Evolutionary conservation across 2,113 vertebrate species (phyloP), one percentile per base, ranked within the genome.

Genomic region (Hippocampus mohnikei): DNA sequence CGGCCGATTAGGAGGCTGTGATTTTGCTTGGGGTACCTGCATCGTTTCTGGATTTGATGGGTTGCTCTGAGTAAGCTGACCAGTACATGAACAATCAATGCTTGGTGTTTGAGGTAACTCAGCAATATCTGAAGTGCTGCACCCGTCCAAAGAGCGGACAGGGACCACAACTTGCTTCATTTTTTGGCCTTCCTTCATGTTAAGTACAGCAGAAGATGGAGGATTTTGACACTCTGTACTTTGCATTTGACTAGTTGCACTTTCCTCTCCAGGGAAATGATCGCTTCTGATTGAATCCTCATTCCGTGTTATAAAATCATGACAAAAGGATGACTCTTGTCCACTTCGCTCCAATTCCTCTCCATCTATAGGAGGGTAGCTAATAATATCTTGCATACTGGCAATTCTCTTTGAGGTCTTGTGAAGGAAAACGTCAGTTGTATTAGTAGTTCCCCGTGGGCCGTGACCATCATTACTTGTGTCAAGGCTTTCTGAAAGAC

Each of bases 311-410:
- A 58, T 58, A 59, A 74, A 48, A 64, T 83, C 23, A 44, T 33
- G n/a, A 65, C 63, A 59, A 18, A 81, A 41, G 0, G 67, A 59
- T 0, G 64, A 75, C 20, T 82, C 77, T n/a, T 68, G 44, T 25
- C 75, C 74, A 77, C 66, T 81, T 25, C 66, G 83, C 53, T 91
- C 90, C 13, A 90, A 48, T 29, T 88, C 78, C 15, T 89, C 86
- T 60, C 85, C 89, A 72, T 92, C 90, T 37, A 91, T 69, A 8
- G 88, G 88, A 33, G 88, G 83, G 27, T 90, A 79, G 72, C 70
- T 87, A 10, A 91, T 89, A 67, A 92, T 91, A 80, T 88, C 83
- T 27, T 84, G 84, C 74, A 76, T 82, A 42, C 77, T 85, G 48
- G 71, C 21, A 9, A 81, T 75, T 62, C 78, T 74, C 21, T 81